Evolutionary conservation across 2,797 vertebrate genomes (phyloP).

Genomic region (Epinephelus malabaricus): DNA sequence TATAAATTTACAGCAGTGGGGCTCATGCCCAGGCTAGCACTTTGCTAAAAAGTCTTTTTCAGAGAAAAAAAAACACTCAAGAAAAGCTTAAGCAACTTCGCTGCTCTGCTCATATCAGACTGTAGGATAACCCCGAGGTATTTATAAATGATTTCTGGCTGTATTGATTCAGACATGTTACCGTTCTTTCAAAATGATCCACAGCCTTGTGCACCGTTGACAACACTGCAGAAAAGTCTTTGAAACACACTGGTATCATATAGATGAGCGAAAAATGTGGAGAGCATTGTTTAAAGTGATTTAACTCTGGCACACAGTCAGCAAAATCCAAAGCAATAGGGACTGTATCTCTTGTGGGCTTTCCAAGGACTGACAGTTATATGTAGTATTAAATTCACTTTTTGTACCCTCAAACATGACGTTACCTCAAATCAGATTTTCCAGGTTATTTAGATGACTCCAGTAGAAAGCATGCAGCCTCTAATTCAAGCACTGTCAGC

Average conservation of each 20-base stretch:
- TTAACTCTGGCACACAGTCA: constrained; percentile 59
- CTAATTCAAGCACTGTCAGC: not conserved
- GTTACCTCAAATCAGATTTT: constrained; percentile 22
- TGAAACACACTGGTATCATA: constrained; percentile 17
- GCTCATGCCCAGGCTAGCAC: constrained; percentile 25
- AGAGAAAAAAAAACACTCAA: constrained; percentile 9
- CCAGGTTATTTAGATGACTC: constrained; percentile 7
- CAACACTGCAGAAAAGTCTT: constrained; percentile 27
- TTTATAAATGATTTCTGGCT: constrained; percentile 10
- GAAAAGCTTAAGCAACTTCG: constrained; percentile 31
- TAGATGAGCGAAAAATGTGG: constrained; percentile 25
- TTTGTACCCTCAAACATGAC: constrained; percentile 37
- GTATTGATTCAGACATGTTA: constrained; percentile 26
- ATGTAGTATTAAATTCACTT: constrained; percentile 51
- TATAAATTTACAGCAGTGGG: constrained; percentile 37
- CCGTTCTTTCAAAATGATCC: constrained; percentile 27
- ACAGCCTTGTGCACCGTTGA: constrained; percentile 27
- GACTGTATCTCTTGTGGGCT: constrained; percentile 39
- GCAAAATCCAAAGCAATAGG: constrained; percentile 54
- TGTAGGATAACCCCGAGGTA: not conserved
- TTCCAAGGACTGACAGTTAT: constrained; percentile 50
- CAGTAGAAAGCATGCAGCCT: not conserved
- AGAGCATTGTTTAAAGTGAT: constrained; percentile 50
- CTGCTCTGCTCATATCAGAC: constrained; percentile 3
- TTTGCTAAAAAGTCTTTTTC: constrained; percentile 31